Conservation (phyloP, 2,797 vertebrate species). For the Babyrousa celebensis region DNA sequence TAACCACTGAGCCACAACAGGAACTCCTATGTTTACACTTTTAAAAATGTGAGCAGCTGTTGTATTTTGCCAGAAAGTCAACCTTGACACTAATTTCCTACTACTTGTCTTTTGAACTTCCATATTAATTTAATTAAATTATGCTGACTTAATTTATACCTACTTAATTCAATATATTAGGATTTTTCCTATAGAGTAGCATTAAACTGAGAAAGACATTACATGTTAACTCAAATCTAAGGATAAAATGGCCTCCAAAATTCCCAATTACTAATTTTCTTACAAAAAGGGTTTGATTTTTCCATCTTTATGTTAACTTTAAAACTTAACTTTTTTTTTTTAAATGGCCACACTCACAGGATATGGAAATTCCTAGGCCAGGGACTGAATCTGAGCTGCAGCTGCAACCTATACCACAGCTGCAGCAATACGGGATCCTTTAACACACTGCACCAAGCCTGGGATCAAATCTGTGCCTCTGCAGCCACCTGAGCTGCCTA, state of each 20-base stretch:
- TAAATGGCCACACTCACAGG: too few species aligned
- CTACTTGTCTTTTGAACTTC: slow-evolving; percentile 57
- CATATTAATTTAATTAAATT: slow-evolving; percentile 49
- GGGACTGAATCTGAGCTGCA: too few species aligned
- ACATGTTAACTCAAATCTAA: slow-evolving; percentile 12
- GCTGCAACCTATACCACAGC: too few species aligned
- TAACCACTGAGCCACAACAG: too few species aligned
- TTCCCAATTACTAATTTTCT: slow-evolving; percentile 65
- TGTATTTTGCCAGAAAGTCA: slow-evolving; percentile 37
- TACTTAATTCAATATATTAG: slow-evolving; percentile 24
- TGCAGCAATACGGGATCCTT: too few species aligned
- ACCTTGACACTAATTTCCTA: slow-evolving; percentile 62
- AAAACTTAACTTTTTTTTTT: slow-evolving; percentile 16
- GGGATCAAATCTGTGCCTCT: too few species aligned
- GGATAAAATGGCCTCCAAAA: slow-evolving; percentile 37
- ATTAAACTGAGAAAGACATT: slow-evolving; percentile 61
- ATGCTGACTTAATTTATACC: background rate
- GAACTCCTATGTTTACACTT: background rate
- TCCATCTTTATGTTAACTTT: slow-evolving; percentile 55
- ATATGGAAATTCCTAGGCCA: too few species aligned
- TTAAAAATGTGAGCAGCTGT: slow-evolving; percentile 7
- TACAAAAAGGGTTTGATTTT: background rate
- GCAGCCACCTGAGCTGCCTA: too few species aligned
- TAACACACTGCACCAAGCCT: too few species aligned
- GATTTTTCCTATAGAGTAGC: slow-evolving; percentile 13